Percentiles rank a stretch among this genome's conserved stretches.
Conservation (phyloP, 2,888 invertebrate genomes). For the Hipparchia semele region DNA sequence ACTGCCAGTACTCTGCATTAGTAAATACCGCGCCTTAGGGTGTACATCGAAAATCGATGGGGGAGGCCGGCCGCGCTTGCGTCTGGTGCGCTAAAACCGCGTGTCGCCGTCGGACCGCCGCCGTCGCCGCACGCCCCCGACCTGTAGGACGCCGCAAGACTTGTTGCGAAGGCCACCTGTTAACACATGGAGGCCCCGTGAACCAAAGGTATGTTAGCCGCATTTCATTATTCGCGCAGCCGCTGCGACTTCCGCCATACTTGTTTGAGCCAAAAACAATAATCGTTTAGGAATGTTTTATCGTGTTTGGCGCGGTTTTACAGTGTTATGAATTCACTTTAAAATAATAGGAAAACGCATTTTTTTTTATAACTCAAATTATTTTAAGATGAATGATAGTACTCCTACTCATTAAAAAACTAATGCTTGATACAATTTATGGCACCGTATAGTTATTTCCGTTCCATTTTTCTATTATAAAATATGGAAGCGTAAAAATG, state of each 20-base stretch:
- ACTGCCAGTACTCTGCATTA: conserved; percentile 69
- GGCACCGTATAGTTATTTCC: too few species aligned
- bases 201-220: conserved; percentile 64
- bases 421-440: too few species aligned
- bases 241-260: conserved; percentile 31
- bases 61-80: conserved; percentile 61
- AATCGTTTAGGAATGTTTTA: background rate
- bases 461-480: too few species aligned
- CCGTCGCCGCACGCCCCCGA: conserved; percentile 60
- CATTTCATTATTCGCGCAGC: conserved; percentile 31
- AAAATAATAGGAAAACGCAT: background rate
- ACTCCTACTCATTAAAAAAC: too few species aligned
- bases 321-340: conserved; percentile 1
- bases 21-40: conserved; percentile 70
- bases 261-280: conserved; percentile 11
- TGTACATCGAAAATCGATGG: conserved; percentile 76
- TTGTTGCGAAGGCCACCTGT: conserved; percentile 79
- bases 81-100: conserved; percentile 46
- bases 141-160: conserved; percentile 67
- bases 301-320: conserved; percentile 29
- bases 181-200: conserved; percentile 72
- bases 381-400: too few species aligned
- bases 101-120: conserved; percentile 62
- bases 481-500: too few species aligned
- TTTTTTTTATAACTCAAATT: too few species aligned